These are phyloP conservation scores for Marcusenius ussheri DNA, from an alignment of 2,113 vertebrate genomes.

Conservation along the genomic window DNA sequence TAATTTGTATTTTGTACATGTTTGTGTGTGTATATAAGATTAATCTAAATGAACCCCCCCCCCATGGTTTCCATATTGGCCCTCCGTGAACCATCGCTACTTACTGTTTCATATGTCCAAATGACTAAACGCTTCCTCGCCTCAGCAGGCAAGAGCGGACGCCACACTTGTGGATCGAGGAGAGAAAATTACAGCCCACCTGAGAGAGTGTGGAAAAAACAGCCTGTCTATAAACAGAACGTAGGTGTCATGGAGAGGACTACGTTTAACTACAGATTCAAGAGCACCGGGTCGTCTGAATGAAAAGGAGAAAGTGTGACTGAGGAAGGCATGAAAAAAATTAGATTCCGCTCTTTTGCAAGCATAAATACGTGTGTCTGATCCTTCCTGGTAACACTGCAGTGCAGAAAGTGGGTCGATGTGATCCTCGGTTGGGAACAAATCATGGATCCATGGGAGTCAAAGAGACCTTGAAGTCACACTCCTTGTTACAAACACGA, in stretches of 20 bases:
- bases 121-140: background rate
- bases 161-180: background rate
- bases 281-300: background rate
- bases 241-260: background rate
- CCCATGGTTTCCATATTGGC: background rate
- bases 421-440: conserved; percentile 35
- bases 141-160: background rate
- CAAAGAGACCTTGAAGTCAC: background rate
- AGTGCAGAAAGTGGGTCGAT: conserved; percentile 33
- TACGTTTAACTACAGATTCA: background rate
- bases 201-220: background rate
- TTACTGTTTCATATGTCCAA: background rate
- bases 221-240: background rate
- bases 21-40: background rate
- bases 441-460: conserved; percentile 24
- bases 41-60: background rate
- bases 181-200: background rate
- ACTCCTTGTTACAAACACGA: background rate
- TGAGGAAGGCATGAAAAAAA: background rate
- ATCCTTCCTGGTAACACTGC: conserved; percentile 5
- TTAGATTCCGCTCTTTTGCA: background rate
- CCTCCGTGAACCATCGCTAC: background rate
- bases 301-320: background rate
- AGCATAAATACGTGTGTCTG: background rate
- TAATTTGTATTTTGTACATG: background rate